phyloP scores from a whole-genome alignment of 2,797 vertebrate genomes.

The Microctenopoma steveboyesi region DNA sequence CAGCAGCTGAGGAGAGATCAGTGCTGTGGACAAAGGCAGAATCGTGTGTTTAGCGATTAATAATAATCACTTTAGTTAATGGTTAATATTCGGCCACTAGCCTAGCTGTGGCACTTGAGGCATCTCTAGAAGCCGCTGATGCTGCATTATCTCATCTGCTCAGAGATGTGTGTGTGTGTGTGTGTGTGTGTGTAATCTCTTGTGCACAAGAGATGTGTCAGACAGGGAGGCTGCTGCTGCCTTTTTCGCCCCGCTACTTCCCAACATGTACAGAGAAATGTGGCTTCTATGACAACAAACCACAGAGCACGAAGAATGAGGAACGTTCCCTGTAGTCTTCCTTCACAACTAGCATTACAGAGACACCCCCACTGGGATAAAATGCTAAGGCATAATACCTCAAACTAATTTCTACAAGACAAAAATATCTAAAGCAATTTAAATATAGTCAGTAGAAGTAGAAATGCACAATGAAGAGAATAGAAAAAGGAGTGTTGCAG shows the following conservation, averaged over 20 bases:
- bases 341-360: conserved; percentile 1
- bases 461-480: not conserved
- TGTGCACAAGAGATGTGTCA: conserved; percentile 38
- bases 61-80: conserved; percentile 4
- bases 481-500: conserved; percentile 11
- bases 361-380: not conserved
- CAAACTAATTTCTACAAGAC: not conserved
- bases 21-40: conserved; percentile 51
- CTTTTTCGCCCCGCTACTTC: conserved; percentile 26
- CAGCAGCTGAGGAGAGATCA: conserved; percentile 48
- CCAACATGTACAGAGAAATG: conserved; percentile 12
- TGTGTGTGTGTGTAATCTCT: too few relatives aligned
- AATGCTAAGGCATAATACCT: not conserved
- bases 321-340: not conserved
- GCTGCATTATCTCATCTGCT: conserved; percentile 64
- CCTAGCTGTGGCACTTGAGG: conserved; percentile 55
- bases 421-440: not conserved
- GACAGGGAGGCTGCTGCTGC: conserved; percentile 38
- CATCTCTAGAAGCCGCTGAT: conserved; percentile 53
- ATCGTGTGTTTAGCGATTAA: conserved; percentile 40
- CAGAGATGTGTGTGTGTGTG: conserved; percentile 3
- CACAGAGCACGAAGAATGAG: not conserved
- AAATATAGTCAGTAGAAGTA: conserved; percentile 1
- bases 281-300: conserved; percentile 16
- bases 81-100: conserved; percentile 62